Evolutionary conservation across 2,888 invertebrate species (phyloP).

Genomic region (Quadroppia sp.): DNA sequence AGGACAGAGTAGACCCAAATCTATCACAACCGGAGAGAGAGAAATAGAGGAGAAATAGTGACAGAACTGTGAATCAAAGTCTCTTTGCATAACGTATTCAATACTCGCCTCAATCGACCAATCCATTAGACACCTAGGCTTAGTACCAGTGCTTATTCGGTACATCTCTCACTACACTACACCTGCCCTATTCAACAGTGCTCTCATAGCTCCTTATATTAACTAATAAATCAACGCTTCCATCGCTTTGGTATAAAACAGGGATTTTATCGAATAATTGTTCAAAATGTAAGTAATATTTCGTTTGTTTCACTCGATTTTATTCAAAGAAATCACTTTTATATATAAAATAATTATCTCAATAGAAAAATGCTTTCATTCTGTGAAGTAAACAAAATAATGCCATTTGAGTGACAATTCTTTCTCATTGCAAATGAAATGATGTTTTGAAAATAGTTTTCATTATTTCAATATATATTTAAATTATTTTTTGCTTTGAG

Average conservation of each 20-base stretch:
- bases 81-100: constrained; percentile 28
- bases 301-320: background rate
- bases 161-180: constrained; percentile 34
- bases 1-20: constrained; percentile 31
- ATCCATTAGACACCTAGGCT: constrained; percentile 29
- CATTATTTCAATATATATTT: background rate
- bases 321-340: too few relatives aligned
- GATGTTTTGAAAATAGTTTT: background rate
- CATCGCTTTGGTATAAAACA: background rate
- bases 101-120: constrained; percentile 9
- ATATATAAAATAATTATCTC: too few relatives aligned
- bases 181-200: constrained; percentile 34
- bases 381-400: too few relatives aligned
- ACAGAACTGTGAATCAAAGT: background rate
- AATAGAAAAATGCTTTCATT: too few relatives aligned
- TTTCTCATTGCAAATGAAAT: background rate
- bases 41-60: too few relatives aligned
- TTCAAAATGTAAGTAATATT: background rate
- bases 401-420: too few relatives aligned
- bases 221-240: background rate
- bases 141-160: constrained; percentile 18
- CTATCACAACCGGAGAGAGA: background rate
- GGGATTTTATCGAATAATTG: background rate
- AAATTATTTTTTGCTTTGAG: background rate
- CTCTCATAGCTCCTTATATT: background rate